Evolutionary conservation across 2,797 vertebrate genomes (phyloP).

Genomic region (Ctenopoma multispine): DNA sequence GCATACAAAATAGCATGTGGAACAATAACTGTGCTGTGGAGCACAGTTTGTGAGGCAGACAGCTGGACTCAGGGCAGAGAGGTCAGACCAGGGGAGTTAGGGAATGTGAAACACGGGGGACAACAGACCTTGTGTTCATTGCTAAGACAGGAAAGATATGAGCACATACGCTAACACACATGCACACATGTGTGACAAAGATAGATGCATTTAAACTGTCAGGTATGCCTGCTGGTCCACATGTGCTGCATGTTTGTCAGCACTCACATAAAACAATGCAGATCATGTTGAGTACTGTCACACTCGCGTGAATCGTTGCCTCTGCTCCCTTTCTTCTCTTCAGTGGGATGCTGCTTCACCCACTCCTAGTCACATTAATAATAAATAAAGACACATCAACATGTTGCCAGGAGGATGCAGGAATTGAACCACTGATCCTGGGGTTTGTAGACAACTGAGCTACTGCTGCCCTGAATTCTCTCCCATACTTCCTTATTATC

Average conservation of each 20-base stretch:
- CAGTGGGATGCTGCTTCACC: conserved; percentile 32
- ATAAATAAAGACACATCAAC: too few relatives aligned
- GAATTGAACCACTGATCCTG: too few relatives aligned
- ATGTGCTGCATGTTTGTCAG: conserved; percentile 29
- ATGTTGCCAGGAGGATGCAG: too few relatives aligned
- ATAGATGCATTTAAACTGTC: conserved; percentile 35
- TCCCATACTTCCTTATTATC: conserved; percentile 1
- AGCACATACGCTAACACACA: conserved; percentile 12
- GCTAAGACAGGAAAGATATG: conserved; percentile 26
- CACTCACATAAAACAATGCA: conserved; percentile 36
- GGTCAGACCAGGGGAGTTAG: conserved; percentile 61
- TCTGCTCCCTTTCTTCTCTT: conserved; percentile 12
- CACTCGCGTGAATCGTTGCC: conserved; percentile 15
- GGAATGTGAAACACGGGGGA: conserved; percentile 58
- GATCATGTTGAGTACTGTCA: conserved; percentile 38
- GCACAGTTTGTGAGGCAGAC: conserved; percentile 70
- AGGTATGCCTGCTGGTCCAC: conserved; percentile 20
- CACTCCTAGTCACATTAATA: conserved; percentile 5
- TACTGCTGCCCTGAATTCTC: too few relatives aligned
- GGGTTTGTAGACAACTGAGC: too few relatives aligned
- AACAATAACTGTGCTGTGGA: conserved; percentile 1
- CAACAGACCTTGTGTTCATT: conserved; percentile 34
- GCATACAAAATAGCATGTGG: not conserved
- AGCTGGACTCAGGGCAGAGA: conserved; percentile 61
- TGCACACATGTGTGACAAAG: conserved; percentile 46